Percentiles rank a stretch among this genome's conserved stretches.
Evolutionary conservation across 2,797 vertebrate genomes (phyloP).

Genomic region (Gorsachius magnificus): DNA sequence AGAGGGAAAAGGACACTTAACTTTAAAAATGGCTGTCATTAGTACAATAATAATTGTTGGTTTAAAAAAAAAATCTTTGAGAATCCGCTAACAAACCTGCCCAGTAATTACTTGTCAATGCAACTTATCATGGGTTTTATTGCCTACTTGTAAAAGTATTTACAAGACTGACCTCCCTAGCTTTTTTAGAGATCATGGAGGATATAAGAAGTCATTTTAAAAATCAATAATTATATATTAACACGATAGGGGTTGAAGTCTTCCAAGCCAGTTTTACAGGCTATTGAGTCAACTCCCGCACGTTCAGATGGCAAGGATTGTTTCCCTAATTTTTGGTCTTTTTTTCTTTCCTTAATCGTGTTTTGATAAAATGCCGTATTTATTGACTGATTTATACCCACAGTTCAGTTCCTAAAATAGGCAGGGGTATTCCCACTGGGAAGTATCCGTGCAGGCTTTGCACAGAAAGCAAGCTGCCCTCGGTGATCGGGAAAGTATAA

Average conservation of each 20-base stretch:
- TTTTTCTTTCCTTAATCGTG: neutral
- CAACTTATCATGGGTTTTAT: constrained; percentile 44
- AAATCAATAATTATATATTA: constrained; percentile 72
- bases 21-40: constrained; percentile 57
- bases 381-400: neutral
- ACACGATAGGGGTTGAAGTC: neutral
- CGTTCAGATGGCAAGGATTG: neutral
- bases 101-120: constrained; percentile 54
- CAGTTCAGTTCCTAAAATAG: neutral
- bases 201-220: constrained; percentile 58
- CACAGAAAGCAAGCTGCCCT: neutral
- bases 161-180: constrained; percentile 52
- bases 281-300: neutral
- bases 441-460: neutral
- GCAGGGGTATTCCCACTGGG: neutral
- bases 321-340: neutral
- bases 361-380: neutral
- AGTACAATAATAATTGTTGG: constrained; percentile 56
- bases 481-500: neutral
- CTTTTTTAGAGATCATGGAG: constrained; percentile 57
- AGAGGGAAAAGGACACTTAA: constrained; percentile 26
- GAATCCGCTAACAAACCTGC: constrained; percentile 39
- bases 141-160: constrained; percentile 57
- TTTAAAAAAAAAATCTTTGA: constrained; percentile 31
- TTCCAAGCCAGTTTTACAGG: constrained; percentile 35